A percentile compares a stretch with the other conserved stretches of the same genome.
Conservation (phyloP, 2,888 invertebrate genomes). For the Trachelus iudaicus region DNA sequence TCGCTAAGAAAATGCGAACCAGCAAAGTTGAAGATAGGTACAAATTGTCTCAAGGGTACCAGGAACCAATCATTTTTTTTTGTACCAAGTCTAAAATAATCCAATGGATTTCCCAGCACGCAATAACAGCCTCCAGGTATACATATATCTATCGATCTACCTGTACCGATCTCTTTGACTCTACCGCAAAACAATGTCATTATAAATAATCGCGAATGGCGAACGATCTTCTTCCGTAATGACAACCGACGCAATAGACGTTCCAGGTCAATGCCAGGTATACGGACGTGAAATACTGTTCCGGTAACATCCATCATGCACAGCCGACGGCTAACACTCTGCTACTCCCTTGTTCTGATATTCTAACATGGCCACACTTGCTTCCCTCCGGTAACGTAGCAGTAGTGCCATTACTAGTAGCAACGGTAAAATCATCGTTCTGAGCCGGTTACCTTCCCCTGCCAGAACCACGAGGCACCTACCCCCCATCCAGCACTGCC, state of each 20-base stretch:
- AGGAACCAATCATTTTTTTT: conserved; percentile 57
- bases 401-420: not conserved
- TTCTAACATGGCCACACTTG: conserved; percentile 15
- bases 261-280: conserved; percentile 27
- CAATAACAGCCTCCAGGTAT: conserved; percentile 27
- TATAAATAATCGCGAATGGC: not conserved
- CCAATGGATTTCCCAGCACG: conserved; percentile 22
- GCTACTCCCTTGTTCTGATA: conserved; percentile 19
- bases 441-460: not conserved
- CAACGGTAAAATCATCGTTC: not conserved
- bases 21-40: conserved; percentile 43
- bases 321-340: conserved; percentile 24
- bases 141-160: conserved; percentile 2
- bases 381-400: conserved; percentile 18
- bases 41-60: conserved; percentile 55
- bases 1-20: conserved; percentile 30
- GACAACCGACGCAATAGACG: not conserved
- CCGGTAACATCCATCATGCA: conserved; percentile 46
- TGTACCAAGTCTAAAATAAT: not conserved
- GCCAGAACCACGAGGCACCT: not conserved
- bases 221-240: not conserved
- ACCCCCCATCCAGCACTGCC: not conserved
- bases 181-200: conserved; percentile 15
- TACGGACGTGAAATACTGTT: conserved; percentile 39
- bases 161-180: not conserved